Evolutionary conservation across 2,888 invertebrate species (phyloP), one percentile per base, ranked within the genome.

Genomic region (Mesodorylaimus sp.): DNA sequence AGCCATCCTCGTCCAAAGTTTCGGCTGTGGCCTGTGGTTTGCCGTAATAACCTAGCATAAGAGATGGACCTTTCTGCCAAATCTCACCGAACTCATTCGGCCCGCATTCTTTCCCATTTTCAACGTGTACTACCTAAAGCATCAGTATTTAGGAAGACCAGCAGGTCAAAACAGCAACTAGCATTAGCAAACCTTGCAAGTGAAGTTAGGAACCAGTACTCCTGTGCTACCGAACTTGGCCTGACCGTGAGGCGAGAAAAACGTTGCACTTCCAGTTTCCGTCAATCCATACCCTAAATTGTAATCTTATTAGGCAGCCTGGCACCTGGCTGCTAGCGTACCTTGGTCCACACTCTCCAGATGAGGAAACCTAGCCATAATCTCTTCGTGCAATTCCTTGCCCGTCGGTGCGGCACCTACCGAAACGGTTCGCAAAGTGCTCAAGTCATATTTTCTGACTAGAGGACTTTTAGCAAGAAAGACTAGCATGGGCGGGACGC

Each of bases 321-420:
- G n/a, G n/a, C n/a, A n/a, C n/a, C n/a, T n/a, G n/a, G n/a, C n/a
- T n/a, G n/a, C n/a, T n/a, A n/a, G n/a, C n/a, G n/a, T n/a, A n/a
- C n/a, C n/a, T n/a, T n/a, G n/a, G n/a, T n/a, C n/a, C n/a, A n/a
- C n/a, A n/a, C n/a, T n/a, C n/a, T n/a, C n/a, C n/a, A n/a, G n/a
- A n/a, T n/a, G n/a, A n/a, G n/a, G n/a, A n/a, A n/a, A n/a, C n/a
- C n/a, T n/a, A n/a, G n/a, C n/a, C n/a, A n/a, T n/a, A n/a, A n/a
- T n/a, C n/a, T n/a, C n/a, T n/a, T n/a, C n/a, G n/a, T n/a, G n/a
- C 74, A 81, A 75, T 53, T 80, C 79, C 59, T 74, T 75, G 1
- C 82, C 80, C 7, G 87, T 70, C 0, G 87, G 81, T 0, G 87
- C 86, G 1, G 87, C 87, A 1, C 84, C 86, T 59, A 79, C 78